These are phyloP conservation scores for Anguilla rostrata DNA, from an alignment of 2,113 vertebrate genomes.

Conservation along the genomic window DNA sequence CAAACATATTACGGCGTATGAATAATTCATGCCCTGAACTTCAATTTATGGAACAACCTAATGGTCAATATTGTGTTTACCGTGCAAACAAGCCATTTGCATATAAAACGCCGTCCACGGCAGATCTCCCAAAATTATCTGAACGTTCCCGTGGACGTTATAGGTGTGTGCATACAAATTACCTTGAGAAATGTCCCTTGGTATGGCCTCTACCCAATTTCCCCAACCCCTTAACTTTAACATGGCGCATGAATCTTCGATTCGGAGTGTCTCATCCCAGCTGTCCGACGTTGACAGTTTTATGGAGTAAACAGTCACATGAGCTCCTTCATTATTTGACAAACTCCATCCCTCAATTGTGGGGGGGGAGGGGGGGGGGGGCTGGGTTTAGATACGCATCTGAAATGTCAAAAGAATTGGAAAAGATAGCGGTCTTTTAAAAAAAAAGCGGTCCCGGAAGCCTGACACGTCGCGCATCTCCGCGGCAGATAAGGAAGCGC, in stretches of 20 bases:
- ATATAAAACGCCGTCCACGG: slow-evolving; percentile 60
- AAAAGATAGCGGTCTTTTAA: slow-evolving; percentile 63
- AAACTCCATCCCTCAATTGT: slow-evolving; percentile 49
- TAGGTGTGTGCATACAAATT: slow-evolving; percentile 35
- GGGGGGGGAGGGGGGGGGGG: too few relatives aligned
- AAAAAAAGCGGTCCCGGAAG: slow-evolving; percentile 57
- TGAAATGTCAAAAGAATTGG: slow-evolving; percentile 75
- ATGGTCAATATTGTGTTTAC: slow-evolving; percentile 53
- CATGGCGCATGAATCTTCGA: neutral
- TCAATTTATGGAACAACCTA: slow-evolving; percentile 37
- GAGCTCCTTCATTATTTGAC: slow-evolving; percentile 64
- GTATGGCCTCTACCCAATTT: slow-evolving; percentile 21
- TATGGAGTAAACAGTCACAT: slow-evolving; percentile 57
- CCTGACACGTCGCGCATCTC: slow-evolving; percentile 45
- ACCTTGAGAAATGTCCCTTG: slow-evolving; percentile 20
- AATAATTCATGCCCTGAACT: slow-evolving; percentile 57
- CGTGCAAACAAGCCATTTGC: slow-evolving; percentile 54
- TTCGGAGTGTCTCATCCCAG: slow-evolving; percentile 4
- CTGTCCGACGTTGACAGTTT: neutral
- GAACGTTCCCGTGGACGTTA: slow-evolving; percentile 60
- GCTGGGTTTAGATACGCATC: slow-evolving; percentile 67
- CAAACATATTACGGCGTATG: slow-evolving; percentile 53
- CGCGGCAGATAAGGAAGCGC: slow-evolving; percentile 60
- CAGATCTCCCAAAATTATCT: slow-evolving; percentile 27
- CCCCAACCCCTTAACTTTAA: neutral